These are phyloP conservation scores for Cinara cedri DNA, from an alignment of 2,888 invertebrate species.

Conservation along the genomic window DNA sequence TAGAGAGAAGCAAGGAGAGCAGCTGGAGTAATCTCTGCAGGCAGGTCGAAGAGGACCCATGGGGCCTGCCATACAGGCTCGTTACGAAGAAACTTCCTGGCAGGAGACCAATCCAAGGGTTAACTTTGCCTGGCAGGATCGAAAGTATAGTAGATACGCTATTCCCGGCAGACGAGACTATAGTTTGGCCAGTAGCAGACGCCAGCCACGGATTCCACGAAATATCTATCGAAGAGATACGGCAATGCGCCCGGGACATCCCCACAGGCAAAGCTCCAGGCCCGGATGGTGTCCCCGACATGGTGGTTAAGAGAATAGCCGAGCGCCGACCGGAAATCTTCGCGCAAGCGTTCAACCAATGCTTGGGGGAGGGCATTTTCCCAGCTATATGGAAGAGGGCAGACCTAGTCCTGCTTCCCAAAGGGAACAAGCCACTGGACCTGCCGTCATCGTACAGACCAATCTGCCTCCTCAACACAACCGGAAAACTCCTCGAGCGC, in stretches of 20 bases:
- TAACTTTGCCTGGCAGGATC: neutral
- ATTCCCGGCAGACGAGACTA: neutral
- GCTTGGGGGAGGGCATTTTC: too few species aligned
- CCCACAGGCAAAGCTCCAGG: constrained; percentile 4
- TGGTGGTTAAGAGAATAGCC: neutral
- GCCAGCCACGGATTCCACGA: neutral
- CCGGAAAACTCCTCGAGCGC: too few species aligned
- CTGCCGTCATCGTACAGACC: too few species aligned
- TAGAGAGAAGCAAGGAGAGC: neutral
- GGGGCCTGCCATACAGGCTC: neutral
- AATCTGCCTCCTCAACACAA: too few species aligned
- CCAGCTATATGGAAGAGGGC: too few species aligned
- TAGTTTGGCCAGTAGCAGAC: neutral
- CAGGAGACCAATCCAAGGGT: neutral
- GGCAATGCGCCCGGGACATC: neutral
- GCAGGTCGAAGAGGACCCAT: neutral
- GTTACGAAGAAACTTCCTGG: constrained; percentile 2
- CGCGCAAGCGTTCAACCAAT: too few species aligned
- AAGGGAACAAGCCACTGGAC: too few species aligned
- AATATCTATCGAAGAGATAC: neutral
- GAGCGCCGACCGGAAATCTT: neutral
- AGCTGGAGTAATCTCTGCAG: neutral
- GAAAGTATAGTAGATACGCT: neutral
- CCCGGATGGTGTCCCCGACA: constrained; percentile 2
- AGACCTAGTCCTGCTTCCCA: too few species aligned